A percentile compares a stretch with the other conserved stretches of the same genome.
Evolutionary conservation across 2,888 invertebrate genomes (phyloP).

Genomic region (Poecilus cupreus): DNA sequence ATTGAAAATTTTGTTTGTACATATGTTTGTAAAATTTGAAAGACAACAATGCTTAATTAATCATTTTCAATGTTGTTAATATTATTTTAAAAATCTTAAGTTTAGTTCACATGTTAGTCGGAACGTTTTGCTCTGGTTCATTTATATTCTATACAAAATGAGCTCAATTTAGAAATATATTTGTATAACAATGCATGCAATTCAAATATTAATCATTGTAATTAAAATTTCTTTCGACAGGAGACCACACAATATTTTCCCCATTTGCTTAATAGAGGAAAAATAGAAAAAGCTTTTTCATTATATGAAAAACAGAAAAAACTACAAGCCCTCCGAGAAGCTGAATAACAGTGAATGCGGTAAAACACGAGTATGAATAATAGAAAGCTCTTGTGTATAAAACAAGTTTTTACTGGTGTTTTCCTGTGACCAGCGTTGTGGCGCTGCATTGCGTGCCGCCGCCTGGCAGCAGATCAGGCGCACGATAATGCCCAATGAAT

Average conservation of each 20-base stretch:
- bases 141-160: too few species aligned
- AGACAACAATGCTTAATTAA: too few species aligned
- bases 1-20: too few species aligned
- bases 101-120: too few species aligned
- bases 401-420: conserved; percentile 5
- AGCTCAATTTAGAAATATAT: too few species aligned
- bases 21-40: too few species aligned
- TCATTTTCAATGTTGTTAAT: too few species aligned
- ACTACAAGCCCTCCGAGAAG: neutral
- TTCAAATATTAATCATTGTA: too few species aligned
- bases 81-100: too few species aligned
- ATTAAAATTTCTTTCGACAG: neutral
- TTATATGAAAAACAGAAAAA: neutral
- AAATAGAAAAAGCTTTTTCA: neutral
- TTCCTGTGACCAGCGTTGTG: neutral
- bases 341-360: neutral
- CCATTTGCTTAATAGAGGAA: neutral
- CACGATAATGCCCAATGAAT: conserved; percentile 20
- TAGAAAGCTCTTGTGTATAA: neutral
- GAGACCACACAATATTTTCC: neutral
- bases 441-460: neutral
- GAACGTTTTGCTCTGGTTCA: too few species aligned
- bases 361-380: neutral
- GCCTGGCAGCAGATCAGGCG: conserved; percentile 6
- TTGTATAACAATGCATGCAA: too few species aligned